A percentile compares a stretch with the other conserved stretches of the same genome.
Conservation (phyloP, 2,888 invertebrate species). For the Ecliptopera silaceata region DNA sequence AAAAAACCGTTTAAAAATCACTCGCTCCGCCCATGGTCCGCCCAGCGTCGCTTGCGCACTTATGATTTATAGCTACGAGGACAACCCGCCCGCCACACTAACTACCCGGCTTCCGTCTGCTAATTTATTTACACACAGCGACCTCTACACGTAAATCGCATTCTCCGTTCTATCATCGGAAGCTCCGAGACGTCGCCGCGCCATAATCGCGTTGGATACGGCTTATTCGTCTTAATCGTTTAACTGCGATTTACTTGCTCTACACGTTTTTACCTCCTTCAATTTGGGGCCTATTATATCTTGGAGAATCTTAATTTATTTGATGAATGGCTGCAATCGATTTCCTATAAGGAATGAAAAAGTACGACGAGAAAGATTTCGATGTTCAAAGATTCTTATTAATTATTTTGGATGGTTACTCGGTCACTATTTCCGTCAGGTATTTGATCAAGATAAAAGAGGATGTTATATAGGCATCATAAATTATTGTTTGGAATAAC, state of each 20-base stretch:
- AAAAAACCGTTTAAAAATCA: slow-evolving; percentile 82
- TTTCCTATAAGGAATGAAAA: slow-evolving; percentile 13
- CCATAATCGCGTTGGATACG: slow-evolving; percentile 59
- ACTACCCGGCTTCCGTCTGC: slow-evolving; percentile 75
- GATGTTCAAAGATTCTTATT: neutral
- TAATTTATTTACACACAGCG: slow-evolving; percentile 72
- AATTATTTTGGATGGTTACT: slow-evolving; percentile 2
- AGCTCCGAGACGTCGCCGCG: slow-evolving; percentile 41
- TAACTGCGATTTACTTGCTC: slow-evolving; percentile 52
- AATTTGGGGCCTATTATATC: slow-evolving; percentile 34
- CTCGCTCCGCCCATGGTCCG: slow-evolving; percentile 78
- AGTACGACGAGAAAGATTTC: neutral
- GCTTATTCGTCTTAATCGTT: slow-evolving; percentile 60
- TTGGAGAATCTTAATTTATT: slow-evolving; percentile 37
- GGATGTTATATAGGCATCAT: slow-evolving; percentile 4
- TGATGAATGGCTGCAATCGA: slow-evolving; percentile 14
- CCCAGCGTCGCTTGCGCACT: slow-evolving; percentile 76
- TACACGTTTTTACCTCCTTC: slow-evolving; percentile 42
- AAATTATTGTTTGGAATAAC: slow-evolving; percentile 14
- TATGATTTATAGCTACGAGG: slow-evolving; percentile 80
- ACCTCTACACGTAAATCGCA: slow-evolving; percentile 69
- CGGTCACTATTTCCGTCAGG: slow-evolving; percentile 8
- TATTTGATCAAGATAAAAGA: slow-evolving; percentile 14
- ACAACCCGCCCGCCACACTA: slow-evolving; percentile 78
- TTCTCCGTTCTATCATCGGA: slow-evolving; percentile 62